Percentiles rank a stretch among this genome's conserved stretches.
These are phyloP conservation scores for Actenoides hombroni DNA, from an alignment of 2,113 vertebrate genomes.

Conservation along the genomic window DNA sequence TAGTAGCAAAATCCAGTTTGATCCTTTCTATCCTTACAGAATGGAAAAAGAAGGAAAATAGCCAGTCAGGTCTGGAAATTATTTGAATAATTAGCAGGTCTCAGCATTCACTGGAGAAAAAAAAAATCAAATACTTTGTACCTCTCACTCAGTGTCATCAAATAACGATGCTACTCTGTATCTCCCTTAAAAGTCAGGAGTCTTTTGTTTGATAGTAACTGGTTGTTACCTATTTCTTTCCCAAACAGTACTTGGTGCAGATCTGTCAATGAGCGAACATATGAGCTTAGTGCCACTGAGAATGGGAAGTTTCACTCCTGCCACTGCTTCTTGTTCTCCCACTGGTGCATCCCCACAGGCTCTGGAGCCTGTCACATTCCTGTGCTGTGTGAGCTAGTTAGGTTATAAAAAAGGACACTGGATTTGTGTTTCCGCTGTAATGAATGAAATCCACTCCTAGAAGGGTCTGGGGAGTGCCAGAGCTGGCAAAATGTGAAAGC, in stretches of 20 bases:
- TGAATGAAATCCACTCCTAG: neutral
- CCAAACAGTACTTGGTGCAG: neutral
- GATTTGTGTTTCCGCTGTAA: neutral
- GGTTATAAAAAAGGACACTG: neutral
- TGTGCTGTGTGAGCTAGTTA: fast-evolving
- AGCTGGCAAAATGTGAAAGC: neutral
- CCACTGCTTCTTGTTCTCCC: fast-evolving
- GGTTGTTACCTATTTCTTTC: neutral
- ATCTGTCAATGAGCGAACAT: fast-evolving
- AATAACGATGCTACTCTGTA: neutral
- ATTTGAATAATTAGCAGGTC: neutral
- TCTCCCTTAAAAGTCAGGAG: neutral
- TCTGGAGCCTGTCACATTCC: neutral
- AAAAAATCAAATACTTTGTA: neutral
- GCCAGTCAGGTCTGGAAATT: neutral
- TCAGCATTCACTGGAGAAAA: neutral
- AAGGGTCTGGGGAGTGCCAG: neutral
- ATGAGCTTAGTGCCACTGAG: neutral
- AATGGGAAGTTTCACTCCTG: neutral
- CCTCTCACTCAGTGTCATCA: neutral
- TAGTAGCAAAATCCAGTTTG: neutral
- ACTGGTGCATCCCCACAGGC: neutral
- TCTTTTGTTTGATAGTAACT: neutral
- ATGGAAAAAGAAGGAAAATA: neutral
- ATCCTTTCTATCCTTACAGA: neutral